Percentiles rank a stretch among this genome's conserved stretches.
phyloP scores from a whole-genome alignment of 2,113 vertebrate genomes.

The Colistium nudipinnis region DNA sequence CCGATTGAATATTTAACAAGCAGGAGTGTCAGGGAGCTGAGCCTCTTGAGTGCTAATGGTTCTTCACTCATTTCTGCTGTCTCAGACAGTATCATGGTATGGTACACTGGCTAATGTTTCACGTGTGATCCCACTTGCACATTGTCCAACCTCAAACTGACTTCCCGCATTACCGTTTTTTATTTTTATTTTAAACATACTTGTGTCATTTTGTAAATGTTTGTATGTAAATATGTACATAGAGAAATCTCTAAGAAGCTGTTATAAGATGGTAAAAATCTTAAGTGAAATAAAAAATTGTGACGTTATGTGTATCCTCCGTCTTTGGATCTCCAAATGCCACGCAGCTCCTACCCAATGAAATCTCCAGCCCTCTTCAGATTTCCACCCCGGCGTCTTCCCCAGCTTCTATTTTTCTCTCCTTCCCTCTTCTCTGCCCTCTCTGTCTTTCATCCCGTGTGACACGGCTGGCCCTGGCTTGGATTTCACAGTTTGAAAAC shows the following conservation, averaged over 20 bases:
- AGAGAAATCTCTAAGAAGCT: slow-evolving; percentile 75
- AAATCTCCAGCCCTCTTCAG: slow-evolving; percentile 34
- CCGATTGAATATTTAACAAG: not conserved
- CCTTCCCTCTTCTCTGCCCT: slow-evolving; percentile 38
- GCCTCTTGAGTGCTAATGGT: slow-evolving; percentile 36
- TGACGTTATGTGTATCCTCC: slow-evolving; percentile 36
- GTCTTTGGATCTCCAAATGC: slow-evolving; percentile 19
- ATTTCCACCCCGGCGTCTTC: slow-evolving; percentile 55
- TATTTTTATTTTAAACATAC: slow-evolving; percentile 21
- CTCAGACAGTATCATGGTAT: slow-evolving; percentile 48
- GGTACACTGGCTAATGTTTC: slow-evolving; percentile 66
- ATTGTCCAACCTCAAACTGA: slow-evolving; percentile 56
- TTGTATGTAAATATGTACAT: slow-evolving; percentile 82
- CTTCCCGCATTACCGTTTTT: slow-evolving; percentile 47
- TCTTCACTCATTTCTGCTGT: slow-evolving; percentile 28
- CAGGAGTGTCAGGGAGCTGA: slow-evolving; percentile 41
- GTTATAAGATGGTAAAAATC: slow-evolving; percentile 77
- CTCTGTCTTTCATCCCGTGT: slow-evolving; percentile 64
- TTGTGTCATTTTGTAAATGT: slow-evolving; percentile 71
- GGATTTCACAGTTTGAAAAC: slow-evolving; percentile 72
- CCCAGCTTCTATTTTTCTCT: slow-evolving; percentile 41
- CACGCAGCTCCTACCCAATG: slow-evolving; percentile 4
- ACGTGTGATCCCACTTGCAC: slow-evolving; percentile 34
- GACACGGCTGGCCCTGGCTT: slow-evolving; percentile 49
- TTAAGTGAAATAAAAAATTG: slow-evolving; percentile 67